Evolutionary conservation across 2,797 vertebrate species (phyloP), one percentile per base, ranked within the genome.

Genomic region (Enoplosus armatus): DNA sequence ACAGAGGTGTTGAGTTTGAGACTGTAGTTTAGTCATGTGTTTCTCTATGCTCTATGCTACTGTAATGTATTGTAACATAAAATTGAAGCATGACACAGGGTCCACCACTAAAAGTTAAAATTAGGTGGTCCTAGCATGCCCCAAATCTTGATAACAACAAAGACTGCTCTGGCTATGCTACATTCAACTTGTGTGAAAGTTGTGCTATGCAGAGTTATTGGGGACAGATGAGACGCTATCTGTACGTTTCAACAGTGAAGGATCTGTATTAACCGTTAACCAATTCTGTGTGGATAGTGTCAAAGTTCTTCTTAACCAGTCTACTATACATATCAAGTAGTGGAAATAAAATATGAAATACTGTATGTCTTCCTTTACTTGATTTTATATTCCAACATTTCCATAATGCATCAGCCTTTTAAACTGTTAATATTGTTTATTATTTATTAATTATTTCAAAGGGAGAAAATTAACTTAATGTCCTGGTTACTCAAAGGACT

Each of bases 361-460:
- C 51, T 54, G 3, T 20, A 43, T 12, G 7, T 43, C 4, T 50
- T 39, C 10, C 14, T 9, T 43, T 53, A 2, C 20, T 43, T 4
- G 1, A 65, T 37, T n/a, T 35, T 54, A 41, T 51, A 29, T 59
- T 48, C 22, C 29, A 51, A 29, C 0, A 27, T 60, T 50, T 37
- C 11, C 11, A 50, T 27, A 33, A 39, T n/a, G 16, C 20, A 33
- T 56, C 24, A 45, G 27, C 8, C 24, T 43, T 67, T 50, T 48
- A 1, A 3, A 31, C 11, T 12, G 16, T 64, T 59, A 5, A 48
- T 24, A 3, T 59, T 64, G 3, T 6, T n/a, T 37, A 53, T 45
- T 18, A 59, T 75, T 59, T 64, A 2, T 6, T n/a, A 47, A 53
- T 45, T 18, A 59, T 75, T 70, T 50, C 39, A 29, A 54, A 60